phyloP scores from a whole-genome alignment of 2,888 invertebrate species.

The Onthophagus sagittarius region DNA sequence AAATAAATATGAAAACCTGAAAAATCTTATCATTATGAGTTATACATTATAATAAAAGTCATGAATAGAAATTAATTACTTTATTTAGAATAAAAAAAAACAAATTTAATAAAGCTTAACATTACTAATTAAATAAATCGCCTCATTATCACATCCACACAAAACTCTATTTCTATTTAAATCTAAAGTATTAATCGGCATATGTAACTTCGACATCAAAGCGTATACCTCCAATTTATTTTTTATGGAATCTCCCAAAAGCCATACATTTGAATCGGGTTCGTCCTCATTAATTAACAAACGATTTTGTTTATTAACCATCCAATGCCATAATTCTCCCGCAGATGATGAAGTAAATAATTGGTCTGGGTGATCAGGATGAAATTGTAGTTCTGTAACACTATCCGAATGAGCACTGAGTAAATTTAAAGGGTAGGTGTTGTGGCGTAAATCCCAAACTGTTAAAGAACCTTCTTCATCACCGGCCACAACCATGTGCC shows the following conservation, averaged over 20 bases:
- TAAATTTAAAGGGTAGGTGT: constrained; percentile 76
- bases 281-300: constrained; percentile 27
- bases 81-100: neutral
- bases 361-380: constrained; percentile 80
- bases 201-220: constrained; percentile 69
- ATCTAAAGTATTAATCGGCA: constrained; percentile 79
- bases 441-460: constrained; percentile 86
- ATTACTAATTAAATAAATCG: constrained; percentile 75
- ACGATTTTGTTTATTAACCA: constrained; percentile 51
- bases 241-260: constrained; percentile 66
- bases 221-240: constrained; percentile 67
- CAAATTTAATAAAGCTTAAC: constrained; percentile 40
- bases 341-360: constrained; percentile 75
- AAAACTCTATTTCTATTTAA: constrained; percentile 70
- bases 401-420: constrained; percentile 72
- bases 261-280: constrained; percentile 56
- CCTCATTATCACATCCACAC: constrained; percentile 87
- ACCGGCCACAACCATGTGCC: constrained; percentile 78
- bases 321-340: constrained; percentile 91
- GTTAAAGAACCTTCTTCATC: constrained; percentile 83
- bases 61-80: neutral
- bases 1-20: too few relatives aligned
- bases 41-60: too few relatives aligned
- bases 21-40: too few relatives aligned
- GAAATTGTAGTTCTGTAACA: constrained; percentile 84